Conservation (phyloP, 2,888 invertebrate genomes). For the Drosophila yooni region DNA sequence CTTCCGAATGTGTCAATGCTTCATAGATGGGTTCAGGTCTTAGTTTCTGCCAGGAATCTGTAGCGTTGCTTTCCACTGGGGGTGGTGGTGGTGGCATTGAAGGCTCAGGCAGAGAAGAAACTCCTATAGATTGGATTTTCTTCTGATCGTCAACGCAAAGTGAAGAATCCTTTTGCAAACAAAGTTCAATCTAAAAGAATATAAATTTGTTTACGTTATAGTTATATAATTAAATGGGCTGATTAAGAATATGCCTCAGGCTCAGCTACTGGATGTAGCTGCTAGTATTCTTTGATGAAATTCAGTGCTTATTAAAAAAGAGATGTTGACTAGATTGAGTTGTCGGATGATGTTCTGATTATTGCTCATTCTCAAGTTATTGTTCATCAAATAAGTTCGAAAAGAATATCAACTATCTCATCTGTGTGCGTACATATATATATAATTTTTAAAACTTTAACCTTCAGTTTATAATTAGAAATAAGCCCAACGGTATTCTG, state of each 20-base stretch:
- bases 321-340: neutral
- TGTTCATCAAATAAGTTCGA: neutral
- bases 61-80: slow-evolving; percentile 74
- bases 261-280: neutral
- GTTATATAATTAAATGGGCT: neutral
- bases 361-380: neutral
- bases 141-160: slow-evolving; percentile 63
- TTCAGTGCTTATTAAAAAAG: neutral
- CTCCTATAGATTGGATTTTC: slow-evolving; percentile 81
- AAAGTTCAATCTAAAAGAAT: slow-evolving; percentile 86
- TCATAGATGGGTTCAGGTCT: slow-evolving; percentile 93
- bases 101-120: slow-evolving; percentile 90
- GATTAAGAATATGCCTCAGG: neutral
- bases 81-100: slow-evolving; percentile 91
- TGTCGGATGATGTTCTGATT: neutral
- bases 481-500: neutral
- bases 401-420: neutral
- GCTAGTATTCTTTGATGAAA: neutral
- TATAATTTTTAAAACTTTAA: neutral
- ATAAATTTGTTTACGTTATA: neutral
- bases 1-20: slow-evolving; percentile 88
- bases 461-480: neutral
- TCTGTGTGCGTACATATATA: neutral
- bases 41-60: slow-evolving; percentile 1
- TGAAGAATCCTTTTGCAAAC: slow-evolving; percentile 86